Percentiles rank a stretch among this genome's conserved stretches.
These are phyloP conservation scores for Polydrusus pterygomalis DNA, from an alignment of 2,888 invertebrate species.

Conservation along the genomic window DNA sequence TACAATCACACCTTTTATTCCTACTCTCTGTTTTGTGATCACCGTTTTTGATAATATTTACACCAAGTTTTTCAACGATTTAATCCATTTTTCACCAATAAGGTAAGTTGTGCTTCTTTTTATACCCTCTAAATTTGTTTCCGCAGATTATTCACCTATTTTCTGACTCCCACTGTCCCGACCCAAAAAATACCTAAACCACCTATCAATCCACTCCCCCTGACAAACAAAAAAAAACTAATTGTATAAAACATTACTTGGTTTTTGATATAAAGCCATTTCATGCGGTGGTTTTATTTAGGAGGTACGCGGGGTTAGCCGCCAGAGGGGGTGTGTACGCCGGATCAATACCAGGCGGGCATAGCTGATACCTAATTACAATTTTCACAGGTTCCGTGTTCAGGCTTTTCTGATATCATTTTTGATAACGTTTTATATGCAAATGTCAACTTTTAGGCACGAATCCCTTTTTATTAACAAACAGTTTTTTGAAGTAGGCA, in stretches of 20 bases:
- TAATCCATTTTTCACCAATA: constrained; percentile 40
- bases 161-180: too few relatives aligned
- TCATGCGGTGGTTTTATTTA: constrained; percentile 38
- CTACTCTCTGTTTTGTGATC: constrained; percentile 56
- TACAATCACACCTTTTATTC: constrained; percentile 56
- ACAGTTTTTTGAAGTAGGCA: too few relatives aligned
- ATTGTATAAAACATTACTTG: background rate
- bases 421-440: background rate
- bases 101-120: constrained; percentile 40
- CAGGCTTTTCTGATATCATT: constrained; percentile 38
- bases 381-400: constrained; percentile 58
- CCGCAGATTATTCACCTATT: background rate
- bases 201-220: background rate
- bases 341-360: constrained; percentile 71
- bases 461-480: too few relatives aligned
- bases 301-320: constrained; percentile 59
- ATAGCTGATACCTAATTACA: constrained; percentile 61
- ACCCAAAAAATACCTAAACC: too few relatives aligned
- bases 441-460: too few relatives aligned
- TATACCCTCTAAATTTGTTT: background rate
- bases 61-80: constrained; percentile 53
- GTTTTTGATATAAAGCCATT: constrained; percentile 26
- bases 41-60: constrained; percentile 57
- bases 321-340: constrained; percentile 65
- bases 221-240: background rate